These are phyloP conservation scores for Cyprinodon brontotheroides DNA, from an alignment of 2,113 vertebrate genomes.

Conservation along the genomic window DNA sequence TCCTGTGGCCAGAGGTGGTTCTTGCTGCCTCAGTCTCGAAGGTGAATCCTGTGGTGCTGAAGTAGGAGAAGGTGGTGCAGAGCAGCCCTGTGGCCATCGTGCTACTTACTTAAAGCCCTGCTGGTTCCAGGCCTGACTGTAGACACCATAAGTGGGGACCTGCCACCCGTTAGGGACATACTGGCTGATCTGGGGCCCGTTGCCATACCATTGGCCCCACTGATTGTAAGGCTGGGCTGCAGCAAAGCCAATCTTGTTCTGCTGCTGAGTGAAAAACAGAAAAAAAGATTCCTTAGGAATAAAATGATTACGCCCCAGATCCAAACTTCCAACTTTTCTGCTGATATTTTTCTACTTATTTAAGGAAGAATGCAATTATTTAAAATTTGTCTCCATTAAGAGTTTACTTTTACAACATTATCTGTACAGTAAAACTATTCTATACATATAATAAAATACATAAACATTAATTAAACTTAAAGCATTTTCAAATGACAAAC, in stretches of 20 bases:
- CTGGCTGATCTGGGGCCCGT: constrained; percentile 92
- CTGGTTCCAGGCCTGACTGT: constrained; percentile 95
- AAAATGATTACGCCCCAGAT: not conserved
- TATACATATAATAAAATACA: too few relatives aligned
- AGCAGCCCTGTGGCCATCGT: constrained; percentile 54
- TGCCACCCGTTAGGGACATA: constrained; percentile 98
- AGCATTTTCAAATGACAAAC: too few relatives aligned
- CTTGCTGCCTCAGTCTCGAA: constrained; percentile 51
- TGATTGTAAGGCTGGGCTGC: constrained; percentile 92
- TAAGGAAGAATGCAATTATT: not conserved
- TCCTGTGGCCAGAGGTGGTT: constrained; percentile 56
- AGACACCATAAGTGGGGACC: constrained; percentile 92
- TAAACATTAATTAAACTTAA: too few relatives aligned
- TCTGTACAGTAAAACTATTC: too few relatives aligned
- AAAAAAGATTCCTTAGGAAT: not conserved
- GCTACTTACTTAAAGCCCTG: constrained; percentile 94
- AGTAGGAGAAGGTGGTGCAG: constrained; percentile 58
- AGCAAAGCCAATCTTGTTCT: constrained; percentile 92
- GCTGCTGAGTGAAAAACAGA: constrained; percentile 59
- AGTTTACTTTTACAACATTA: too few relatives aligned
- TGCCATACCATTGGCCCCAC: constrained; percentile 97
- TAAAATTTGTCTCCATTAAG: too few relatives aligned
- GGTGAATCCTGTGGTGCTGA: constrained; percentile 44
- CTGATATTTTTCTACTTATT: not conserved
- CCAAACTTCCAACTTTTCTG: not conserved